Base-by-base conservation (phyloP, 2,113 vertebrate genomes). In the chimpanzee (Pan troglodytes) region DNA sequence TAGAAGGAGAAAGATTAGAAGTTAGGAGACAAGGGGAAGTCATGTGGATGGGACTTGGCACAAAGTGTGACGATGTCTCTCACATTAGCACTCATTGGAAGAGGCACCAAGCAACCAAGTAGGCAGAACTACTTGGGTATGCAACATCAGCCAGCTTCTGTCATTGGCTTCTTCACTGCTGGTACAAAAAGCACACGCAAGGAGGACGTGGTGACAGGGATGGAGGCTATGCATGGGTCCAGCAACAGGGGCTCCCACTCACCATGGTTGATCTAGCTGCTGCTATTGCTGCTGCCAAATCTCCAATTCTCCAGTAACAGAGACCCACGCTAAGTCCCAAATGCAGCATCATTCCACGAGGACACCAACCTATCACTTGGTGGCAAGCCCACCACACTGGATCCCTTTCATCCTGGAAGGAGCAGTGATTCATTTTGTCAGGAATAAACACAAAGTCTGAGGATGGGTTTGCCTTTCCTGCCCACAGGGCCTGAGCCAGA, bases 361-460 rank as follows among this genome's bases (percentile, higher is more conserved):
- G 64, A 38, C 70, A n/a, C 30, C 48, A 50, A 5, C 73, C 25
- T 4, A 45, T 32, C 38, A 16, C 8, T 57, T 14, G 13, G 20
- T 25, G 61, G n/a, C 80, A 78, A 27, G 48, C 4, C 35, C 27
- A 57, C 48, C 85, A 68, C 84, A 8, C 0, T 45, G 57, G n/a
- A 50, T 75, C 45, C 45, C 61, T 96, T 93, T 85, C 72, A 67
- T 89, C 61, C 64, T 89, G 16, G 78, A 88, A 88, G 76, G 20
- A 72, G 30, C 32, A 72, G 27, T 50, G 10, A n/a, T 82, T 40
- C 40, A 43, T 72, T 95, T 23, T 13, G 40, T 85, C 22, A 68
- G 81, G 48, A 68, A 80, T 68, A 75, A 40, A 75, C 67, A 35
- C 38, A 40, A 8, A 57, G 35, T 76, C n/a, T 27, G 68, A 18